These are phyloP conservation scores for Stichopus chloronotus DNA, from an alignment of 35 echinoderm and acorn worm species.

Conservation along the genomic window DNA sequence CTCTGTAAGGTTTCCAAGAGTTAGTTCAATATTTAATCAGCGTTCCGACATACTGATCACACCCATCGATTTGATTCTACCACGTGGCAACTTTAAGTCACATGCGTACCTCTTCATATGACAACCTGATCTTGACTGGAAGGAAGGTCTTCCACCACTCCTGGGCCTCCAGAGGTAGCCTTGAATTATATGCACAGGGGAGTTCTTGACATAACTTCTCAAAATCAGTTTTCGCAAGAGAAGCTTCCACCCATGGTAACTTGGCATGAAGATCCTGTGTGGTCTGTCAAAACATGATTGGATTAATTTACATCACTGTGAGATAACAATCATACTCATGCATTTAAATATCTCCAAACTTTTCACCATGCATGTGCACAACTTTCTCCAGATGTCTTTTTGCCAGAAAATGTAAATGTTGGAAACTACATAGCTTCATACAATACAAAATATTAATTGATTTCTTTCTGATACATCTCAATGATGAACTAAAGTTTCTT, in stretches of 20 bases:
- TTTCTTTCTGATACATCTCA: no score
- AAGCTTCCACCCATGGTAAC: slow-evolving; percentile 35
- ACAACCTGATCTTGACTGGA: neutral
- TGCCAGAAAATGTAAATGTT: no score
- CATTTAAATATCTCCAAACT: no score
- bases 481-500: no score
- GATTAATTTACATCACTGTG: neutral
- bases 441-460: no score
- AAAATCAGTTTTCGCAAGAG: slow-evolving; percentile 9
- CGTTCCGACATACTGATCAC: no score
- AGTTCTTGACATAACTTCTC: slow-evolving; percentile 25
- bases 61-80: neutral
- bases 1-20: no score
- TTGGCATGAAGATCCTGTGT: neutral
- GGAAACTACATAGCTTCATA: no score
- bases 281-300: neutral
- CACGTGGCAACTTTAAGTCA: neutral
- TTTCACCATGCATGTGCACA: no score
- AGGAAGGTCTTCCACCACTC: slow-evolving; percentile 35
- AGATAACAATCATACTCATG: no score
- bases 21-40: no score
- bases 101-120: neutral
- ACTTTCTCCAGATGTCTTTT: no score
- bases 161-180: neutral
- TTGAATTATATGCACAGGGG: slow-evolving; percentile 17